Conservation (phyloP, 2,888 invertebrate species). For the Epiperipatus broadwayi region DNA sequence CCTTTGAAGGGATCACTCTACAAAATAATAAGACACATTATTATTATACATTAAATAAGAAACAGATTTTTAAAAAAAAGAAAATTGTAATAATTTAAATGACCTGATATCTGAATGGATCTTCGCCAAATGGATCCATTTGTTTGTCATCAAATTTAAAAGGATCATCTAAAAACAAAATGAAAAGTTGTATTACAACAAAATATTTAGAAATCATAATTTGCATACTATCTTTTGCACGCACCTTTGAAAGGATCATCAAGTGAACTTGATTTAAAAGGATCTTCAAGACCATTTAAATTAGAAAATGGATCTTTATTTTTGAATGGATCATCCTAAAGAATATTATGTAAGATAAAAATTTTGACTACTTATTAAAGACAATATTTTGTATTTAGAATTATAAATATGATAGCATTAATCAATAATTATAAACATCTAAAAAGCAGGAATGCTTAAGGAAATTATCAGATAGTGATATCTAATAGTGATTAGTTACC, state of each 20-base stretch:
- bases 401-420: not conserved
- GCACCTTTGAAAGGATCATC: too few species aligned
- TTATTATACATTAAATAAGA: too few species aligned
- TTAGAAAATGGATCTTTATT: constrained; percentile 34
- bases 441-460: too few species aligned
- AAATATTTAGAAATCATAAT: too few species aligned
- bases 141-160: constrained; percentile 22
- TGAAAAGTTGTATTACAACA: too few species aligned
- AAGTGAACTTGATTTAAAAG: constrained; percentile 33
- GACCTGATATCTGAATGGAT: too few species aligned
- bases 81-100: too few species aligned
- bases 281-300: constrained; percentile 31
- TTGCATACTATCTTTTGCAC: too few species aligned
- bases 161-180: constrained; percentile 22
- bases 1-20: constrained; percentile 20
- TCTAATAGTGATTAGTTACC: not conserved
- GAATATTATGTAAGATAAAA: constrained; percentile 14
- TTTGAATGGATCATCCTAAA: constrained; percentile 29
- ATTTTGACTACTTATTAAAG: not conserved
- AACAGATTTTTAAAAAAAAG: too few species aligned
- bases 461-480: too few species aligned
- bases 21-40: too few species aligned
- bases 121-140: constrained; percentile 40
- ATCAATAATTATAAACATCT: too few species aligned
- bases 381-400: not conserved